Evolutionary conservation across 2,797 vertebrate species (phyloP), one percentile per base, ranked within the genome.

Genomic region (Brachymystax lenok): DNA sequence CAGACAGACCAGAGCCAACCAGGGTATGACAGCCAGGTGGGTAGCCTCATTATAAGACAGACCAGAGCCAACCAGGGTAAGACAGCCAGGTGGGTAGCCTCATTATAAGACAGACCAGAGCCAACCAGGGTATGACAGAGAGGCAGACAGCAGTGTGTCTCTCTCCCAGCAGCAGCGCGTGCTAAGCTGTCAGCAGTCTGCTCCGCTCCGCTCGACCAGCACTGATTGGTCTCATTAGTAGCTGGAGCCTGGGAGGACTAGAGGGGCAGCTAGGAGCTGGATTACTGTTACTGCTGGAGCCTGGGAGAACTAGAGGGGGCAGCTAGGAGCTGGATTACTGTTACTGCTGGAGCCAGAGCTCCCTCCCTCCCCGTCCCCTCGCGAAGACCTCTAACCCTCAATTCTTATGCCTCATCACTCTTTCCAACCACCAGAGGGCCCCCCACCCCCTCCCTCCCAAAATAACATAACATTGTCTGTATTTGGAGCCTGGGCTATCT

Each of bases 211-310:
- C 63, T 19, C 27, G n/a, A 14, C n/a, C 4, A 5, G 27, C 14
- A 14, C 74, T 77, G 66, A 79, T 74, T 54, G 59, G 35, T 73
- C 77, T 78, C 64, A 70, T 78, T 63, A 74, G 74, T 30, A 63
- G 66, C 63, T 33, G 12, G n/a, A 30, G 28, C 33, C 67, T 52
- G 51, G 14, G 1, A 2, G 63, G 8, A n/a, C 46, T 14, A 4
- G 51, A 52, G 63, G 63, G n/a, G 24, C 19, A 24, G 63, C 33
- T 33, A 33, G 30, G 5, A 33, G 33, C 33, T 5, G 33, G 33
- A 33, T 33, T 5, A 5, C 24, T 24, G 24, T 24, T 24, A 24
- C 24, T 19, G 27, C 68, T 28, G 27, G n/a, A 68, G 46, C 52
- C 69, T 51, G 50, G 50, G 13, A 16, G 61, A 5, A n/a, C 46